Conservation (phyloP, 2,797 vertebrate species). For the Etheostoma perlongum region DNA sequence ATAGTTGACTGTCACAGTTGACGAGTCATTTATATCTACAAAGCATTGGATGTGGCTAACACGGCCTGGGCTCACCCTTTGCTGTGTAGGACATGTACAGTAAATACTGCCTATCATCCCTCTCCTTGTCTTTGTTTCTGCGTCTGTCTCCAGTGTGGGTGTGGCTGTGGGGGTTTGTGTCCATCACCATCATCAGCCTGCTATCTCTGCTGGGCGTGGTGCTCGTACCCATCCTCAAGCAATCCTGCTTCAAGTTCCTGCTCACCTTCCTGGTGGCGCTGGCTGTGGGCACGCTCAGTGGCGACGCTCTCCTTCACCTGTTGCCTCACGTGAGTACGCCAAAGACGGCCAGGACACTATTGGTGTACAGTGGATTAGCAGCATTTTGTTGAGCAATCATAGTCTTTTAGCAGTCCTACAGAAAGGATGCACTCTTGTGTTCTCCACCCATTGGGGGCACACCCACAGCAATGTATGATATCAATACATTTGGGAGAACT, state of each 20-base stretch:
- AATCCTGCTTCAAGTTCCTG: slow-evolving; percentile 98
- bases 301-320: slow-evolving; percentile 96
- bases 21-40: not conserved
- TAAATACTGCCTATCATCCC: not conserved
- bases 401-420: too few species aligned
- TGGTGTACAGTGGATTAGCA: not conserved
- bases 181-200: slow-evolving; percentile 98
- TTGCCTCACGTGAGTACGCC: slow-evolving; percentile 92
- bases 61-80: not conserved
- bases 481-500: not conserved
- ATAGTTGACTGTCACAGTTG: not conserved
- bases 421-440: not conserved
- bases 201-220: slow-evolving; percentile 96
- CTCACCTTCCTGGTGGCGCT: slow-evolving; percentile 98
- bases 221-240: slow-evolving; percentile 96
- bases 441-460: not conserved
- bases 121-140: not conserved
- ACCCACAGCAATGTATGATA: not conserved
- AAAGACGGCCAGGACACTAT: too few species aligned
- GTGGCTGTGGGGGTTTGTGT: slow-evolving; percentile 96
- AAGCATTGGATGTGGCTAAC: not conserved
- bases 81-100: not conserved
- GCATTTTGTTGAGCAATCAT: not conserved
- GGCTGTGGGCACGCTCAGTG: slow-evolving; percentile 97
- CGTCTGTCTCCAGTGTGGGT: slow-evolving; percentile 73